Evolutionary conservation across 1,140 invertebrate species (phyloP).

Genomic region (Adoxophyes honmai): DNA sequence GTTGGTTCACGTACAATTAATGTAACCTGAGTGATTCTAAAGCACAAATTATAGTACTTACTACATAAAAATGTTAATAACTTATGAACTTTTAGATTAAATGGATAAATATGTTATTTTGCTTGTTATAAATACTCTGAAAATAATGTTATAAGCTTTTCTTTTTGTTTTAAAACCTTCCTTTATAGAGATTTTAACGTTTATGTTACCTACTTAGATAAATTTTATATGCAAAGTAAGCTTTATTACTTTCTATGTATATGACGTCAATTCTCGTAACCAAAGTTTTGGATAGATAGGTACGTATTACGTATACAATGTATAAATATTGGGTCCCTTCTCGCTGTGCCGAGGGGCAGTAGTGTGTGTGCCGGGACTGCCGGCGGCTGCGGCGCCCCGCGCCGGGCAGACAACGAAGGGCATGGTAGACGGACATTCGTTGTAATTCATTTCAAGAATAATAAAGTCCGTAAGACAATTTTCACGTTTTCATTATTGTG

Average conservation of each 20-base stretch:
- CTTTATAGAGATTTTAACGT: constrained; percentile 19
- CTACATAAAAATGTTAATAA: constrained; percentile 29
- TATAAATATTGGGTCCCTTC: constrained; percentile 37
- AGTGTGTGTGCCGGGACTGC: constrained; percentile 57
- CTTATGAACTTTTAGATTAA: constrained; percentile 24
- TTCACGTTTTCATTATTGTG: constrained; percentile 71
- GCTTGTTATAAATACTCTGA: constrained; percentile 30
- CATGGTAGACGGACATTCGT: constrained; percentile 50
- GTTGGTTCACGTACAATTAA: constrained; percentile 14
- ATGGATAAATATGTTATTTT: constrained; percentile 24
- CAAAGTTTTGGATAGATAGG: constrained; percentile 45
- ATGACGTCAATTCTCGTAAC: constrained; percentile 66
- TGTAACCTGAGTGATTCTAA: constrained; percentile 32
- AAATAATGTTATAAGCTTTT: constrained; percentile 17
- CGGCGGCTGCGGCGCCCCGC: constrained; percentile 16
- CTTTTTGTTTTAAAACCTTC: constrained; percentile 9
- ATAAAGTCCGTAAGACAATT: constrained; percentile 64
- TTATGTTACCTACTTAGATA: constrained; percentile 34
- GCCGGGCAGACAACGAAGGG: constrained; percentile 46
- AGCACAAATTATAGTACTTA: constrained; percentile 32
- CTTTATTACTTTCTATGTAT: constrained; percentile 47
- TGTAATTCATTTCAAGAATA: constrained; percentile 42
- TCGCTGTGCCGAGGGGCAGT: constrained; percentile 25
- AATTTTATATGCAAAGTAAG: constrained; percentile 55
- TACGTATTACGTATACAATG: constrained; percentile 33